Base-by-base conservation (phyloP, 2,797 vertebrate species). In the Melanotaenia boesemani region DNA sequence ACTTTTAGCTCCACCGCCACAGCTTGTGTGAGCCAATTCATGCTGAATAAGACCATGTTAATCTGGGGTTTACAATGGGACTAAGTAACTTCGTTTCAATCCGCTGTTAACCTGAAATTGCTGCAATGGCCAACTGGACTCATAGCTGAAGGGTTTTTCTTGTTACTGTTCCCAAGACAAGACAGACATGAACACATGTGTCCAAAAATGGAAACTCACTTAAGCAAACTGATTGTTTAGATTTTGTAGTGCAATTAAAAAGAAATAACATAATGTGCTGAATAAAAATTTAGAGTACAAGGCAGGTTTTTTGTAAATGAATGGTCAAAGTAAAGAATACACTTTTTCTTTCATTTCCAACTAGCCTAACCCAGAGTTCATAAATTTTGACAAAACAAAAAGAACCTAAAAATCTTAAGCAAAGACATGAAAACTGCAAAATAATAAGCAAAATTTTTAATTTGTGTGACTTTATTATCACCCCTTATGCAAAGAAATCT, bases 41-140 rank as follows among this genome's bases (percentile, higher is more conserved):
- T 90, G 90, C 93, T 89, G 90, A 91, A 92, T 92, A 91, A 94
- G 88, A 93, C 85, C 89, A 81, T 90, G 91, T 91, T 93, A 92
- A 94, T 92, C 92, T 89, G 88, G 91, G 89, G 65, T 92, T 92
- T 90, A 89, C 81, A 72, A 81, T 34, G 62, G 68, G 82, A 89
- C 91, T 90, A 86, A 91, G 87, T 72, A 76, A 89, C 89, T 92
- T 83, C 74, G 84, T 86, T 89, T 90, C 79, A 87, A 85, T 91
- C 85, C 86, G 84, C 85, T 87, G 91, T 83, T 92, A 92, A 91
- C 91, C 91, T 91, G 90, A 79, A 89, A 86, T 86, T 24, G 63
- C 70, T 65, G 80, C 61, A 11, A 65, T 57, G 74, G 87, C 86
- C 88, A 89, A 88, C 83, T 89, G 87, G 81, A 90, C 85, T 76